These are phyloP conservation scores for Argya squamiceps DNA, from an alignment of 2,797 vertebrate species.

Conservation along the genomic window DNA sequence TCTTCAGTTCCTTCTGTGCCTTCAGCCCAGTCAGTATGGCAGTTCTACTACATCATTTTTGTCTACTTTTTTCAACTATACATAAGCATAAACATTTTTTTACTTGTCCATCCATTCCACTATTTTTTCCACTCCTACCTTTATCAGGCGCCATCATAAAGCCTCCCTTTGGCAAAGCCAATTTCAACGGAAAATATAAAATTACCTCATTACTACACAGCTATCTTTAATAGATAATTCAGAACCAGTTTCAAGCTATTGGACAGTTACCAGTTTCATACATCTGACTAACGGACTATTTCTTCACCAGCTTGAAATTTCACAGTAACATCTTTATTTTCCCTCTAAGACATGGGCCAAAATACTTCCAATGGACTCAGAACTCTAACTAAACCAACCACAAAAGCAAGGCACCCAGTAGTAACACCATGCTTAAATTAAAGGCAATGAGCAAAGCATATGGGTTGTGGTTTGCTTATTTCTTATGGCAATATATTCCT, in stretches of 20 bases:
- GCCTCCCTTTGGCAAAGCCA: neutral
- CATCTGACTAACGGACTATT: neutral
- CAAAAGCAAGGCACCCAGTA: neutral
- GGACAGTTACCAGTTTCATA: neutral
- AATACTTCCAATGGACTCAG: neutral
- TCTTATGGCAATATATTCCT: neutral
- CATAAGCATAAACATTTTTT: neutral
- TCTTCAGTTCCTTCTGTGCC: neutral
- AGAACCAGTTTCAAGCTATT: neutral
- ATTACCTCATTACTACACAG: neutral
- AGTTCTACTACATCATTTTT: neutral
- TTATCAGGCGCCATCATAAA: neutral
- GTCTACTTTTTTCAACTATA: neutral
- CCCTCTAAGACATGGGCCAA: neutral
- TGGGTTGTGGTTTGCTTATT: neutral
- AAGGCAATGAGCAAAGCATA: neutral
- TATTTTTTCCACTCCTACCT: neutral
- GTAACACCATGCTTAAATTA: neutral
- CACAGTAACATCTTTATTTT: neutral
- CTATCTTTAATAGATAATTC: neutral
- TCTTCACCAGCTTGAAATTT: neutral
- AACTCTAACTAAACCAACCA: neutral
- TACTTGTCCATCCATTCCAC: neutral
- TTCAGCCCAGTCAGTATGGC: neutral
- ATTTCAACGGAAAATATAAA: neutral